A percentile compares a stretch with the other conserved stretches of the same genome.
These are phyloP conservation scores for Macrobrachium rosenbergii DNA, from an alignment of 1,140 invertebrate species.

Conservation along the genomic window DNA sequence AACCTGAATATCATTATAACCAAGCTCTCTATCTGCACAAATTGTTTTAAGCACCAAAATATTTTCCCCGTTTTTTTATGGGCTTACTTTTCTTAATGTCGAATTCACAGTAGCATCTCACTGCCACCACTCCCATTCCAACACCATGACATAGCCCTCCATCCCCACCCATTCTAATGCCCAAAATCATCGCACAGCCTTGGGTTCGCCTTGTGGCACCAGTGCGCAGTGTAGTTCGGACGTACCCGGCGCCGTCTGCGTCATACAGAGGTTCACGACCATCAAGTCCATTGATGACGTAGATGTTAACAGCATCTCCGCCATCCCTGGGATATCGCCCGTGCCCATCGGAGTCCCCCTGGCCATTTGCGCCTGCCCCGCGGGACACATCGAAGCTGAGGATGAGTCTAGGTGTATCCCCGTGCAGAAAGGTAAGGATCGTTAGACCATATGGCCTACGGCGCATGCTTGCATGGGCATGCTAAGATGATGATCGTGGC, in stretches of 20 bases:
- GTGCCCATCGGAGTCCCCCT: constrained; percentile 30
- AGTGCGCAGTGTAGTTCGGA: constrained; percentile 38
- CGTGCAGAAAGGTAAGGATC: constrained; percentile 36
- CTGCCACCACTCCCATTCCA: not conserved
- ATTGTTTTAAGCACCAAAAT: no score
- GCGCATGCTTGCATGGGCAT: not conserved
- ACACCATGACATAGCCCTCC: not conserved
- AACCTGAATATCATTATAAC: not conserved
- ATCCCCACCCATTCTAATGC: not conserved
- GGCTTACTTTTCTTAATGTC: no score
- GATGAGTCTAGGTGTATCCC: constrained; percentile 44
- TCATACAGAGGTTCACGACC: constrained; percentile 25
- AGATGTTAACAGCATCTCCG: constrained; percentile 25
- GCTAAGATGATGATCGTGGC: no score
- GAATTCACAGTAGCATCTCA: not conserved
- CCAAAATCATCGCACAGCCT: not conserved
- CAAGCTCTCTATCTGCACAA: not conserved
- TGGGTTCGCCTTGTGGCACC: constrained; percentile 49
- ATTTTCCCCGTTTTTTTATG: no score
- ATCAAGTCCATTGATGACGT: not conserved
- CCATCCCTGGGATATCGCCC: constrained; percentile 31
- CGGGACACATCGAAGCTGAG: constrained; percentile 39
- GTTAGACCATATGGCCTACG: not conserved
- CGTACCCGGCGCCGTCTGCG: constrained; percentile 41
- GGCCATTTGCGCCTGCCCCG: constrained; percentile 48